Conservation (phyloP, 53 echinoderm and acorn worm genomes). For the Glandiceps talaboti region DNA sequence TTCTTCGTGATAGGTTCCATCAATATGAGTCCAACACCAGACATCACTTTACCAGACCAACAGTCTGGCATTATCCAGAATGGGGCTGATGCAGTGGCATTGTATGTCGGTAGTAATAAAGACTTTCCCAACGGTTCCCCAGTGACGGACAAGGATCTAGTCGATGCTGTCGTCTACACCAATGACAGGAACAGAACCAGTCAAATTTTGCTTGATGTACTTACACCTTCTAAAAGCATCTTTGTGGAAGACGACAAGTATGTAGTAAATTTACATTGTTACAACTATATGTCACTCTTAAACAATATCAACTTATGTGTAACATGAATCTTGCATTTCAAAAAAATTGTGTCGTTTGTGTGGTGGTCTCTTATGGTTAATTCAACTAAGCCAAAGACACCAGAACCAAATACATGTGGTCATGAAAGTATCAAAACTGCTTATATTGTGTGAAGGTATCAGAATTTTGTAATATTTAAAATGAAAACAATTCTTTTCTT, state of each 20-base stretch:
- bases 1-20: conserved; percentile 42
- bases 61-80: conserved; percentile 11
- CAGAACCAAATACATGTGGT: too few relatives aligned
- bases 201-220: conserved; percentile 2
- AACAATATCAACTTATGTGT: too few relatives aligned
- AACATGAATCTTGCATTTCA: too few relatives aligned
- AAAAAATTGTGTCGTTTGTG: too few relatives aligned
- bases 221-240: conserved; percentile 26
- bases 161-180: conserved; percentile 63
- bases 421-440: too few relatives aligned
- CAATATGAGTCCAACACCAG: conserved; percentile 26
- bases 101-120: conserved; percentile 32
- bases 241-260: conserved; percentile 32
- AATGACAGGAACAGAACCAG: conserved; percentile 13
- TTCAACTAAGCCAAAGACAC: too few relatives aligned
- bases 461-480: too few relatives aligned
- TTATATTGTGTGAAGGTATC: too few relatives aligned
- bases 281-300: too few relatives aligned
- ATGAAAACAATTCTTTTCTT: too few relatives aligned
- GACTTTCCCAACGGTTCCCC: conserved; percentile 22
- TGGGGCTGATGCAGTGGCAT: conserved; percentile 37
- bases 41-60: conserved; percentile 20
- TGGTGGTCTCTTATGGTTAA: too few relatives aligned
- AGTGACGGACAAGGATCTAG: conserved; percentile 22
- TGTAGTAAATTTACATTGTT: too few relatives aligned